Evolutionary conservation across 2,888 invertebrate genomes (phyloP).

Genomic region (Pimpla rufipes): DNA sequence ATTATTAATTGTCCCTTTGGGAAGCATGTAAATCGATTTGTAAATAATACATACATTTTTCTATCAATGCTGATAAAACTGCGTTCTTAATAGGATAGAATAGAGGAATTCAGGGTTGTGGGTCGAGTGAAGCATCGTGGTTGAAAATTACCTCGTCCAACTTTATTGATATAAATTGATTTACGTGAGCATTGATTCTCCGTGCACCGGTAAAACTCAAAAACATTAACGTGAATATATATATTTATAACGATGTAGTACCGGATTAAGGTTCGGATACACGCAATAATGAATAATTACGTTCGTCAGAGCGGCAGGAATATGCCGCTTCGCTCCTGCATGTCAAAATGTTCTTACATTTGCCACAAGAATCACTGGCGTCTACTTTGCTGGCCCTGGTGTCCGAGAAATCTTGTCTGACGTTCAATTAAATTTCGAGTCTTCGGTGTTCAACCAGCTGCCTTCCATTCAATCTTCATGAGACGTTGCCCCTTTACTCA

Average conservation of each 20-base stretch:
- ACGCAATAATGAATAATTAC: slow-evolving; percentile 57
- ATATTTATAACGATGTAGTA: slow-evolving; percentile 24
- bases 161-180: slow-evolving; percentile 35
- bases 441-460: neutral
- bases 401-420: slow-evolving; percentile 7
- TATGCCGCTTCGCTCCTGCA: slow-evolving; percentile 32
- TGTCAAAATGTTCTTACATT: neutral
- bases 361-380: slow-evolving; percentile 21
- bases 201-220: slow-evolving; percentile 28
- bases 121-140: slow-evolving; percentile 3
- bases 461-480: neutral
- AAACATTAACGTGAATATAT: slow-evolving; percentile 26
- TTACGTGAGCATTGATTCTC: slow-evolving; percentile 40
- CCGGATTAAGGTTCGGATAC: neutral
- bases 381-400: slow-evolving; percentile 16
- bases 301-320: slow-evolving; percentile 57
- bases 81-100: neutral
- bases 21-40: neutral
- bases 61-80: neutral
- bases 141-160: slow-evolving; percentile 19
- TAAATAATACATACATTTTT: neutral
- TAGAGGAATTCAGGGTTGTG: neutral
- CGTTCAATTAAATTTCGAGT: neutral
- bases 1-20: neutral
- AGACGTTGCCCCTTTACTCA: slow-evolving; percentile 5